phyloP scores from a whole-genome alignment of 2,888 invertebrate species.

The Dynastes maya region DNA sequence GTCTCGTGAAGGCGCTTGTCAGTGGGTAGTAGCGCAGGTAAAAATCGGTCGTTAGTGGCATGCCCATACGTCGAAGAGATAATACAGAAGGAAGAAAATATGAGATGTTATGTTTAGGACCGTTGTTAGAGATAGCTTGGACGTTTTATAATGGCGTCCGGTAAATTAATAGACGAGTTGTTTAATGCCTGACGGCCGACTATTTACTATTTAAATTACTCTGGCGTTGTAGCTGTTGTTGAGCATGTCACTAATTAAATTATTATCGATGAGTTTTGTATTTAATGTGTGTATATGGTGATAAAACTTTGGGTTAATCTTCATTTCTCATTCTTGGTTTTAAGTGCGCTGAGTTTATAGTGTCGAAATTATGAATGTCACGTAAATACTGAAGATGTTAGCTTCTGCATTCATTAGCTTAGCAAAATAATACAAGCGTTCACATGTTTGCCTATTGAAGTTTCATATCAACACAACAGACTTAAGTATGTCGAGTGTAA shows the following conservation, averaged over 20 bases:
- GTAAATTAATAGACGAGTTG: slow-evolving; percentile 25
- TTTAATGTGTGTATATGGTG: slow-evolving; percentile 16
- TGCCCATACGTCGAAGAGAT: neutral
- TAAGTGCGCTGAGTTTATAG: neutral
- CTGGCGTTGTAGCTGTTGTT: neutral
- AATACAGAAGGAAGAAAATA: neutral
- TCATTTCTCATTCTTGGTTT: neutral
- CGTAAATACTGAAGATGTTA: no score
- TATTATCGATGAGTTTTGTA: slow-evolving; percentile 32
- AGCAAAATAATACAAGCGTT: no score
- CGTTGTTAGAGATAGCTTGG: neutral
- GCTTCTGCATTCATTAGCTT: no score
- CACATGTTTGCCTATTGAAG: no score
- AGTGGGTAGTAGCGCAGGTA: slow-evolving; percentile 38
- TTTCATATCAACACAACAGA: no score
- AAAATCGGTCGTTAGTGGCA: slow-evolving; percentile 35
- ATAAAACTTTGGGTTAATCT: neutral
- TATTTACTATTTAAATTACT: slow-evolving; percentile 27
- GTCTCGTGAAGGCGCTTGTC: slow-evolving; percentile 26
- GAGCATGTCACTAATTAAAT: slow-evolving; percentile 33
- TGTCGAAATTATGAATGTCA: no score
- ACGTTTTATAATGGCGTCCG: slow-evolving; percentile 13
- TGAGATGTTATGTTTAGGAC: neutral
- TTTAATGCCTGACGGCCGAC: slow-evolving; percentile 17
- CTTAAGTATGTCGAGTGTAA: no score